These are phyloP conservation scores for Mesoclemmys tuberculata DNA, from an alignment of 2,113 vertebrate genomes.

Conservation along the genomic window DNA sequence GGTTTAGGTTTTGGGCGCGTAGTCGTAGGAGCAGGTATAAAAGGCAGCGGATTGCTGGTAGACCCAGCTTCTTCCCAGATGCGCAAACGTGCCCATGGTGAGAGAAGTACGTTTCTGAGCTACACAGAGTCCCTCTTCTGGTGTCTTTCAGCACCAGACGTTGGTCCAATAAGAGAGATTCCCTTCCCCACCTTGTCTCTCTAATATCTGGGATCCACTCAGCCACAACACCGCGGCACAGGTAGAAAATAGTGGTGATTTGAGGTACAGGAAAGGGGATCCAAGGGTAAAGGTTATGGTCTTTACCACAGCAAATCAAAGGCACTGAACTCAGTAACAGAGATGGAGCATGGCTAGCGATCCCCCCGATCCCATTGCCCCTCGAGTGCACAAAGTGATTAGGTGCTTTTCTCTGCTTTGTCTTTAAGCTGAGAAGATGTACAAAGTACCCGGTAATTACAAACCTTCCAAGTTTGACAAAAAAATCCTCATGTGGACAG, in stretches of 20 bases:
- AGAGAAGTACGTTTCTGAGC: not conserved
- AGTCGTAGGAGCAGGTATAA: not conserved
- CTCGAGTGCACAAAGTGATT: rapidly evolving
- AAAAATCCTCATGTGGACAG: conserved; percentile 81
- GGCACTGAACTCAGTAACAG: rapidly evolving
- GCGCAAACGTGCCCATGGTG: not conserved
- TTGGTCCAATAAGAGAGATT: no score
- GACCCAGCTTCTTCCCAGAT: not conserved
- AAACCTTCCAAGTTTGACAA: conserved; percentile 80
- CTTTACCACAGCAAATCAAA: not conserved
- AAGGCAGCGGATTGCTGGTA: not conserved
- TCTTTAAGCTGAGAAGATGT: conserved; percentile 58
- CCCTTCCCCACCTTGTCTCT: not conserved
- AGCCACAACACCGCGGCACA: no score
- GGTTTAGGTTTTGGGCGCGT: not conserved
- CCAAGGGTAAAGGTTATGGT: not conserved
- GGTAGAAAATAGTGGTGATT: not conserved
- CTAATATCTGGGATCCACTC: not conserved
- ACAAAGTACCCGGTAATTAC: conserved; percentile 71
- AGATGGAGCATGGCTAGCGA: not conserved
- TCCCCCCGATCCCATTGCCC: rapidly evolving
- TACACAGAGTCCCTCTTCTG: no score
- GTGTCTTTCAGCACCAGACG: not conserved
- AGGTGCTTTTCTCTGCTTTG: not conserved
- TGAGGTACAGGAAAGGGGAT: not conserved